phyloP scores from a whole-genome alignment of 2,797 vertebrate genomes.

The Melanotaenia nigrans region DNA sequence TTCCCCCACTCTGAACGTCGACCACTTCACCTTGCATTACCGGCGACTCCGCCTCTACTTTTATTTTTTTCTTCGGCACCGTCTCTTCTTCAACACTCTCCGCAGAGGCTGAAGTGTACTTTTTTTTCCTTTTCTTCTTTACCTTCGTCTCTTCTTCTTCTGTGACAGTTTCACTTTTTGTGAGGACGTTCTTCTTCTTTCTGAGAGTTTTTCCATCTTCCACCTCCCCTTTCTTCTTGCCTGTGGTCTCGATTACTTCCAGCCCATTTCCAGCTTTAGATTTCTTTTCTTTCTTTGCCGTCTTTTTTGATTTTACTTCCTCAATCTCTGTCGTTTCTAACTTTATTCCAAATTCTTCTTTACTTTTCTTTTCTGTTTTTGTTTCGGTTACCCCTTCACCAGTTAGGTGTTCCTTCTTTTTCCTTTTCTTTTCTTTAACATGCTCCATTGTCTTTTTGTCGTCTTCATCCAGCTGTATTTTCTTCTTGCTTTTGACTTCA shows the following conservation, averaged over 20 bases:
- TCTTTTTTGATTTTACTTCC: slow-evolving; percentile 39
- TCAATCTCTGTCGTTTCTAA: slow-evolving; percentile 6
- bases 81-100: slow-evolving; percentile 10
- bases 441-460: background rate
- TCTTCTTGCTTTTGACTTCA: slow-evolving; percentile 10
- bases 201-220: background rate
- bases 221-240: background rate
- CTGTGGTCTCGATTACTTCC: background rate
- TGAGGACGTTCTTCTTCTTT: slow-evolving; percentile 10
- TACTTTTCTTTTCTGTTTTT: slow-evolving; percentile 28
- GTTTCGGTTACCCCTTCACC: background rate
- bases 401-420: slow-evolving; percentile 39
- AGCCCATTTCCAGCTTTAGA: background rate
- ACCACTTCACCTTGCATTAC: slow-evolving; percentile 4
- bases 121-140: slow-evolving; percentile 32
- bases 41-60: slow-evolving; percentile 30
- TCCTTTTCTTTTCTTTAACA: slow-evolving; percentile 42
- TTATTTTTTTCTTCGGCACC: slow-evolving; percentile 23
- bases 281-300: slow-evolving; percentile 26
- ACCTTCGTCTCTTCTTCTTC: slow-evolving; percentile 5
- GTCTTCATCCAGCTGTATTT: background rate
- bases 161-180: background rate
- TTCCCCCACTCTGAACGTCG: background rate
- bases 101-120: slow-evolving; percentile 1
- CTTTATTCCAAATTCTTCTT: slow-evolving; percentile 11